Evolutionary conservation across 2,113 vertebrate genomes (phyloP).

Genomic region (Passerina amoena): DNA sequence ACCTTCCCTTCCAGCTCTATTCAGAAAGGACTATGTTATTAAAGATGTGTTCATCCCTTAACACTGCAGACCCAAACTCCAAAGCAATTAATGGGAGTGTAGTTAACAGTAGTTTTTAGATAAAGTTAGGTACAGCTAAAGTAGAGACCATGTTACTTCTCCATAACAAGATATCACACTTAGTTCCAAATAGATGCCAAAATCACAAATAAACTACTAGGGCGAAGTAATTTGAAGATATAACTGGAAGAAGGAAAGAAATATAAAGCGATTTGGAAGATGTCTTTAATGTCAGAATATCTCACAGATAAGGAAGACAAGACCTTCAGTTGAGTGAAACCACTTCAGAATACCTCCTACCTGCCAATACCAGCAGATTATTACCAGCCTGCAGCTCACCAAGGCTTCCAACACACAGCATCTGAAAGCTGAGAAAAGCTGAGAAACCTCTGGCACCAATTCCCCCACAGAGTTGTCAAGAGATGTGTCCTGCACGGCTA

Average conservation of each 20-base stretch:
- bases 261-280: neutral
- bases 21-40: neutral
- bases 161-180: neutral
- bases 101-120: neutral
- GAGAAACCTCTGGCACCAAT: neutral
- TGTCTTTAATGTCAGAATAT: neutral
- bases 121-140: neutral
- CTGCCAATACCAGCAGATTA: neutral
- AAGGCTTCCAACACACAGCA: neutral
- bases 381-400: neutral
- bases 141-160: neutral
- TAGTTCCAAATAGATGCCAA: neutral
- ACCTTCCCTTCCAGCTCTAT: neutral
- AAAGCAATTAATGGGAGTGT: neutral
- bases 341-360: neutral
- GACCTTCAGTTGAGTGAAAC: neutral
- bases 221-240: neutral
- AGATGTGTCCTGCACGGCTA: rapidly evolving
- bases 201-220: neutral
- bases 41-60: neutral
- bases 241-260: neutral
- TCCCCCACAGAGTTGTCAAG: neutral
- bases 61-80: neutral
- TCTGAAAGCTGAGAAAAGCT: neutral
- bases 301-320: neutral